These are phyloP conservation scores for Heliothis subflexa DNA, from an alignment of 1,140 invertebrate species.

Conservation along the genomic window DNA sequence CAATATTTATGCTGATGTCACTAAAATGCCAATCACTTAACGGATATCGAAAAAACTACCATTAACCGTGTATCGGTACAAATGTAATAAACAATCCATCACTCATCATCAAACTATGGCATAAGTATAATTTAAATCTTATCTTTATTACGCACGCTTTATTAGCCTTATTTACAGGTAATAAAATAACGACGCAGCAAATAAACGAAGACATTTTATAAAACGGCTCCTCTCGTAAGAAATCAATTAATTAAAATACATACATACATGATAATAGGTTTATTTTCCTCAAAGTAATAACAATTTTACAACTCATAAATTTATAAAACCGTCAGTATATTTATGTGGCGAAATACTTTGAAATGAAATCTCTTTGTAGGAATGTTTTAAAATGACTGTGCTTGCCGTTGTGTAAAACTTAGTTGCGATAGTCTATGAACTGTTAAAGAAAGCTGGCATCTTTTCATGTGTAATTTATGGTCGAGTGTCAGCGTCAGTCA, in stretches of 20 bases:
- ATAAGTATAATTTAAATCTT: background rate
- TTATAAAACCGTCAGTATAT: background rate
- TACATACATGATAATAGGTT: background rate
- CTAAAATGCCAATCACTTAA: background rate
- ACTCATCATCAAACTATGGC: background rate
- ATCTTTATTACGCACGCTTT: conserved; percentile 11
- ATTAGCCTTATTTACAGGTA: conserved; percentile 16
- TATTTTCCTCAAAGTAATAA: conserved; percentile 17
- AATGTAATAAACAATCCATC: conserved; percentile 9
- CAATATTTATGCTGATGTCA: conserved; percentile 12
- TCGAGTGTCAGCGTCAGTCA: conserved; percentile 29
- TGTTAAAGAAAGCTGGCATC: conserved; percentile 38
- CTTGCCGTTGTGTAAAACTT: conserved; percentile 23
- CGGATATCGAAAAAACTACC: conserved; percentile 15
- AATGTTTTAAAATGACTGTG: conserved; percentile 7
- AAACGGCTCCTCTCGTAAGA: conserved; percentile 4
- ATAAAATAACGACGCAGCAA: conserved; percentile 18
- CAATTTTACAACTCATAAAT: conserved; percentile 17
- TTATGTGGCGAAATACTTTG: conserved; percentile 9
- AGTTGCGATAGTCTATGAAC: conserved; percentile 38
- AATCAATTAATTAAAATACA: conserved; percentile 27
- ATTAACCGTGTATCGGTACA: background rate
- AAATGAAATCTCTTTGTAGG: background rate
- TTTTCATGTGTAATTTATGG: conserved; percentile 39
- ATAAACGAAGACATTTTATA: conserved; percentile 10